These are phyloP conservation scores for Prenolepis imparis DNA, from an alignment of 2,888 invertebrate genomes.

Conservation along the genomic window DNA sequence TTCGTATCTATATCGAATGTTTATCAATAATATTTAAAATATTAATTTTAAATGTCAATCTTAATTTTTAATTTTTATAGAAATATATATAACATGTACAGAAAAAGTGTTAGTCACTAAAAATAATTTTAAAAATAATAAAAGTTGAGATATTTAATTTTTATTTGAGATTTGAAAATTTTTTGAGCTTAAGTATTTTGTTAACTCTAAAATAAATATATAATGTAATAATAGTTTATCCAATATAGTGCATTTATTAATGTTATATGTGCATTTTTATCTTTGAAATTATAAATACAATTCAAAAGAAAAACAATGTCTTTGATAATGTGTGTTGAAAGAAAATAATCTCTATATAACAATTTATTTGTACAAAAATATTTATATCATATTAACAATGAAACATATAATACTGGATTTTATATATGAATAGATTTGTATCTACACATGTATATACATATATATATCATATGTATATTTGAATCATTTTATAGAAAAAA, in stretches of 20 bases:
- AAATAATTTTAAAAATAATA: too few species aligned
- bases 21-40: too few species aligned
- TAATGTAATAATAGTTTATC: too few species aligned
- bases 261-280: background rate
- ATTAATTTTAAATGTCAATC: too few species aligned
- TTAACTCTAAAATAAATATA: too few species aligned
- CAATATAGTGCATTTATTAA: background rate
- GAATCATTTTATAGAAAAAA: conserved; percentile 45
- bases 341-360: conserved; percentile 65
- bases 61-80: too few species aligned
- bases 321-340: conserved; percentile 1
- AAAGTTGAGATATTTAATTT: too few species aligned
- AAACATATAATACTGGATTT: conserved; percentile 60
- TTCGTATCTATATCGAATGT: too few species aligned
- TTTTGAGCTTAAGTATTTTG: too few species aligned
- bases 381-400: conserved; percentile 76
- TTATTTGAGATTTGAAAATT: too few species aligned
- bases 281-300: background rate
- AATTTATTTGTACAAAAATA: conserved; percentile 81
- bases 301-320: background rate
- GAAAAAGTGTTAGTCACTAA: too few species aligned
- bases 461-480: conserved; percentile 50
- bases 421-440: conserved; percentile 47
- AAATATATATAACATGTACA: too few species aligned
- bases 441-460: conserved; percentile 2